Conservation (phyloP, 2,888 invertebrate species). For the Agriopis marginaria region DNA sequence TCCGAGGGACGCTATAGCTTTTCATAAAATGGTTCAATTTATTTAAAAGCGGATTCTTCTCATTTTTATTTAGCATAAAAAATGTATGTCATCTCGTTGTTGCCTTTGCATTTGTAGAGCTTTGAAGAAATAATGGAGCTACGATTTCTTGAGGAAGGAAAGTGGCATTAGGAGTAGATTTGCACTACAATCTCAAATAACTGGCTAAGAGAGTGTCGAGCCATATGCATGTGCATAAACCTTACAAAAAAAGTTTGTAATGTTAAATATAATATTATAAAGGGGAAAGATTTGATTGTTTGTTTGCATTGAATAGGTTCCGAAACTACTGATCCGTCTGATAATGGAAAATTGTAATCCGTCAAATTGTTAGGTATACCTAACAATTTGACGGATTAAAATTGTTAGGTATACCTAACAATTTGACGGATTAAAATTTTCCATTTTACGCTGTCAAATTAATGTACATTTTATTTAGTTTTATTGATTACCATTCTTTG, state of each 20-base stretch:
- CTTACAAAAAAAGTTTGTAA: too few relatives aligned
- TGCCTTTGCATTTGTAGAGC: conserved; percentile 5
- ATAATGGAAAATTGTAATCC: too few relatives aligned
- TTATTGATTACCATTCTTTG: background rate
- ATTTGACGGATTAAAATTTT: too few relatives aligned
- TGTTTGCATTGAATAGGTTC: too few relatives aligned
- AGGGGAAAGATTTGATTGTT: too few relatives aligned
- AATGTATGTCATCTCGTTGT: conserved; percentile 1
- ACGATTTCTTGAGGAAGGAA: background rate
- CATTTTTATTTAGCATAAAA: conserved; percentile 21
- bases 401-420: too few relatives aligned
- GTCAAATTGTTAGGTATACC: too few relatives aligned
- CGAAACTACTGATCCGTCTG: too few relatives aligned
- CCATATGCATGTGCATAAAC: too few relatives aligned
- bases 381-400: too few relatives aligned
- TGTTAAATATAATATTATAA: too few relatives aligned
- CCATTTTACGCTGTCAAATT: background rate
- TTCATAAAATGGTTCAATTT: conserved; percentile 46
- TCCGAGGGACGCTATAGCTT: conserved; percentile 28
- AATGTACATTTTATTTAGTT: background rate
- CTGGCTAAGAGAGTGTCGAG: too few relatives aligned
- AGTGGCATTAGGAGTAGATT: background rate
- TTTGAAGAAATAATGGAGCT: conserved; percentile 9
- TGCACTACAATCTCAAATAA: background rate
- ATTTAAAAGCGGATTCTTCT: conserved; percentile 39